Evolutionary conservation across 2,888 invertebrate genomes (phyloP).

Genomic region (Allolobophora icterica): DNA sequence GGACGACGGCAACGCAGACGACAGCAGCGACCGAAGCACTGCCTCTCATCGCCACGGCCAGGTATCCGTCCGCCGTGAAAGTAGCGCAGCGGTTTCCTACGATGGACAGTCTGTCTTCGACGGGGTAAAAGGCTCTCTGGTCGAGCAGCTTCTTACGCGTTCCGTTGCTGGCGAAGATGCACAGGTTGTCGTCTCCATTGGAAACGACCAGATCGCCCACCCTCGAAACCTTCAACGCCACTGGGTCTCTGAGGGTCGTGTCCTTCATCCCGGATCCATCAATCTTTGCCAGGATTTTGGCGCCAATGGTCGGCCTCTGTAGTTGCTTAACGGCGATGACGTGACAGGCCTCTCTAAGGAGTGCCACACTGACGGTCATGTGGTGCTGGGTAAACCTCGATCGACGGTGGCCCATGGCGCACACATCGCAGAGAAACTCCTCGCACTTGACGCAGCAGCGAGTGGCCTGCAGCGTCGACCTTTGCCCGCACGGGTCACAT

Average conservation of each 20-base stretch:
- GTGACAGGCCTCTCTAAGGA: slow-evolving; percentile 36
- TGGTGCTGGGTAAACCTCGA: slow-evolving; percentile 40
- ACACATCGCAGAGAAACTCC: slow-evolving; percentile 45
- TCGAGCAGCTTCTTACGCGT: slow-evolving; percentile 64
- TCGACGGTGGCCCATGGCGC: slow-evolving; percentile 37
- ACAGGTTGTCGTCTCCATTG: slow-evolving; percentile 48
- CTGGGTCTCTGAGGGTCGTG: slow-evolving; percentile 30
- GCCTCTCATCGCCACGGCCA: slow-evolving; percentile 59
- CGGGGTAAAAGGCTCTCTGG: slow-evolving; percentile 35
- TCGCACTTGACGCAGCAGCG: slow-evolving; percentile 45
- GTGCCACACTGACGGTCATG: slow-evolving; percentile 36
- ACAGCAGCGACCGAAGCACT: slow-evolving; percentile 57
- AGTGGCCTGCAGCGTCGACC: slow-evolving; percentile 22
- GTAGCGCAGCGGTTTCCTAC: slow-evolving; percentile 66
- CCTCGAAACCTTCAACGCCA: slow-evolving; percentile 28
- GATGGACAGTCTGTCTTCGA: slow-evolving; percentile 30
- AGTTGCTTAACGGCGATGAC: neutral
- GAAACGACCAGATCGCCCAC: slow-evolving; percentile 41
- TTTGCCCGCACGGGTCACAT: slow-evolving; percentile 38
- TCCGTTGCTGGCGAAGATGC: slow-evolving; percentile 52
- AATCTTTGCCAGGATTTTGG: slow-evolving; percentile 35
- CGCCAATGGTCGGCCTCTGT: slow-evolving; percentile 22
- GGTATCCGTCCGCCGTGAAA: slow-evolving; percentile 66
- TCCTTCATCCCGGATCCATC: slow-evolving; percentile 24
- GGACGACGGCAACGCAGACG: slow-evolving; percentile 31